Percentiles rank a stretch among this genome's conserved stretches.
Evolutionary conservation across 2,113 vertebrate genomes (phyloP).

Genomic region (Leptobrachium leishanense): DNA sequence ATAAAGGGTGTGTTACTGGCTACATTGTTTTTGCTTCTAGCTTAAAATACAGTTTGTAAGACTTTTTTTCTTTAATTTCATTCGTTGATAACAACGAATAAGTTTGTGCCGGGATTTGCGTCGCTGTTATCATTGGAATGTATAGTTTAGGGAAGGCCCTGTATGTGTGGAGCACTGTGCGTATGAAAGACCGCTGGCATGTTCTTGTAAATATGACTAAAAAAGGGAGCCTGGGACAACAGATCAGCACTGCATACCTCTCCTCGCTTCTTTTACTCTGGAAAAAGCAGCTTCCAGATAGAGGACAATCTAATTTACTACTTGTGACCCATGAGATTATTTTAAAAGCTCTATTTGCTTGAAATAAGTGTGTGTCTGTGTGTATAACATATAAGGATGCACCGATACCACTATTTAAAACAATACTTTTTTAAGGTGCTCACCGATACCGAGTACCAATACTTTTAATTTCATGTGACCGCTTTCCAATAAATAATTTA

Average conservation of each 20-base stretch:
- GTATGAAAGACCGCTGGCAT: slow-evolving; percentile 43
- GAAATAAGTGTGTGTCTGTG: too few relatives aligned
- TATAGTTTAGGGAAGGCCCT: slow-evolving; percentile 33
- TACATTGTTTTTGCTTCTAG: slow-evolving; percentile 43
- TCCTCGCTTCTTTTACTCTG: not conserved
- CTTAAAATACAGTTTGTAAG: too few relatives aligned
- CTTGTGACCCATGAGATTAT: too few relatives aligned
- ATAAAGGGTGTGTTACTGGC: slow-evolving; percentile 72
- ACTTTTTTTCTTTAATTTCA: slow-evolving; percentile 17
- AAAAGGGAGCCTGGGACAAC: slow-evolving; percentile 40
- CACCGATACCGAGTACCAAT: too few relatives aligned
- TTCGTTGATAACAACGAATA: slow-evolving; percentile 25
- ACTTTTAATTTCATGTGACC: too few relatives aligned
- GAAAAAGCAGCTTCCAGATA: too few relatives aligned
- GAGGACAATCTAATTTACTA: too few relatives aligned
- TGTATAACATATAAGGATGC: too few relatives aligned
- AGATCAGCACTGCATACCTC: not conserved
- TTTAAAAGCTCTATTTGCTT: too few relatives aligned
- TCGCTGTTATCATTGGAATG: slow-evolving; percentile 39
- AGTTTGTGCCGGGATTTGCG: slow-evolving; percentile 16
- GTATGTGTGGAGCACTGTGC: not conserved
- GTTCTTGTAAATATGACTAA: slow-evolving; percentile 49
- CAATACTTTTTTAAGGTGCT: too few relatives aligned
- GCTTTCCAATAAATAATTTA: too few relatives aligned
- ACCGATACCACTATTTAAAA: too few relatives aligned